A percentile compares a stretch with the other conserved stretches of the same genome.
Conservation (phyloP, 2,113 vertebrate genomes). For the Rhinopomastus cyanomelas region DNA sequence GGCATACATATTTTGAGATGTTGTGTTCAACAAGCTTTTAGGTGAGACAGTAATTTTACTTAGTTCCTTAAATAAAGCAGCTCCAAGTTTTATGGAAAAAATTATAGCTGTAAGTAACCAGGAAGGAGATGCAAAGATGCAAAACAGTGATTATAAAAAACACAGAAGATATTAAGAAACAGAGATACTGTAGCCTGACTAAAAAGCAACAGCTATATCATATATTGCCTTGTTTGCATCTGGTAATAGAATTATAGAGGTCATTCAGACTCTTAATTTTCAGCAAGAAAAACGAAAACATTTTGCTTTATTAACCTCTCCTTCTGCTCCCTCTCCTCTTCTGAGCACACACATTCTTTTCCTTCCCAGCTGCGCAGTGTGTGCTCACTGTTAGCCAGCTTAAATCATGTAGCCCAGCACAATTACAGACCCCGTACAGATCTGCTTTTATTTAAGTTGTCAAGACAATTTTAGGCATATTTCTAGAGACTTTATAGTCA, state of each 20-base stretch:
- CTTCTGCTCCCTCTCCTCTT: neutral
- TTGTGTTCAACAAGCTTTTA: neutral
- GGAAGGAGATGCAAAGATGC: neutral
- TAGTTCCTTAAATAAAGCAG: neutral
- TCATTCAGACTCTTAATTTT: neutral
- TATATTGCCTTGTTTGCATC: neutral
- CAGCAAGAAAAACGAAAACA: neutral
- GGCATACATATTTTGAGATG: neutral
- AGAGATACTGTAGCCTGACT: neutral
- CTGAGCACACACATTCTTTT: neutral
- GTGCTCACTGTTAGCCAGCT: slow-evolving; percentile 25
- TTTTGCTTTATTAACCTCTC: slow-evolving; percentile 26
- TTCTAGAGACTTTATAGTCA: slow-evolving; percentile 12
- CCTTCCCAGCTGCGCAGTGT: slow-evolving; percentile 37
- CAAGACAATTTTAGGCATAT: slow-evolving; percentile 36
- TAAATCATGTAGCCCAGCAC: slow-evolving; percentile 13
- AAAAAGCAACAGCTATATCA: neutral
- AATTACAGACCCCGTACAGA: slow-evolving; percentile 39
- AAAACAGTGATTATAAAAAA: neutral
- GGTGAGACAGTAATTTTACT: neutral
- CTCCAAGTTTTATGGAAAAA: neutral
- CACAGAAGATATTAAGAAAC: neutral
- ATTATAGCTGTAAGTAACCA: neutral
- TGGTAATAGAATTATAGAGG: neutral
- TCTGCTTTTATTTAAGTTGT: slow-evolving; percentile 63